A percentile compares a stretch with the other conserved stretches of the same genome.
Conservation (phyloP, 2,113 vertebrate genomes). For the Pluvialis apricaria region DNA sequence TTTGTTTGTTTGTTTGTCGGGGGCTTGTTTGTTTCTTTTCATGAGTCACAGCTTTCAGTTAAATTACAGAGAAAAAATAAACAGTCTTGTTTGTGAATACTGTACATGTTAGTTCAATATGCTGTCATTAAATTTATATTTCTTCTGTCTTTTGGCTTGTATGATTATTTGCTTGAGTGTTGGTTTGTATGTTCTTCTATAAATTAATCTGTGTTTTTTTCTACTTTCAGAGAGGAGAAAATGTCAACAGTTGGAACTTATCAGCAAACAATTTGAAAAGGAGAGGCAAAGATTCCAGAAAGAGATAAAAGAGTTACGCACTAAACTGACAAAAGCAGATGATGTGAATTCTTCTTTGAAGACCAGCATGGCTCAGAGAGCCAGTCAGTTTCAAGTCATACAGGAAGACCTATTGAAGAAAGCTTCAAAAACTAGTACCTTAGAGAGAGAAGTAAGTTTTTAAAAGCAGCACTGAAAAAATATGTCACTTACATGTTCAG, state of each 20-base stretch:
- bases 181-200: background rate
- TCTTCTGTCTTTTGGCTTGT: background rate
- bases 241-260: slow-evolving; percentile 75
- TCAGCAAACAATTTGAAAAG: slow-evolving; percentile 78
- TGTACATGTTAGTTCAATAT: background rate
- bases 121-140: background rate
- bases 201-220: slow-evolving; percentile 4
- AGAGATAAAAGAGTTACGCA: slow-evolving; percentile 74
- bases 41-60: background rate
- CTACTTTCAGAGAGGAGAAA: slow-evolving; percentile 69
- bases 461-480: background rate
- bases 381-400: slow-evolving; percentile 86
- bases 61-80: background rate
- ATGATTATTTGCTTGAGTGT: background rate
- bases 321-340: slow-evolving; percentile 80
- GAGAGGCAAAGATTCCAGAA: slow-evolving; percentile 76
- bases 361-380: slow-evolving; percentile 85
- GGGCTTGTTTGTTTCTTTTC: background rate
- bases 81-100: background rate
- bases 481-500: background rate
- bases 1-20: background rate
- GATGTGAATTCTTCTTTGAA: slow-evolving; percentile 85
- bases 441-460: slow-evolving; percentile 84
- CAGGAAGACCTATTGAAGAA: slow-evolving; percentile 89
- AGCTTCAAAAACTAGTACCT: slow-evolving; percentile 76